Conservation (phyloP, 2,888 invertebrate genomes). For the Drosophila lacicola region DNA sequence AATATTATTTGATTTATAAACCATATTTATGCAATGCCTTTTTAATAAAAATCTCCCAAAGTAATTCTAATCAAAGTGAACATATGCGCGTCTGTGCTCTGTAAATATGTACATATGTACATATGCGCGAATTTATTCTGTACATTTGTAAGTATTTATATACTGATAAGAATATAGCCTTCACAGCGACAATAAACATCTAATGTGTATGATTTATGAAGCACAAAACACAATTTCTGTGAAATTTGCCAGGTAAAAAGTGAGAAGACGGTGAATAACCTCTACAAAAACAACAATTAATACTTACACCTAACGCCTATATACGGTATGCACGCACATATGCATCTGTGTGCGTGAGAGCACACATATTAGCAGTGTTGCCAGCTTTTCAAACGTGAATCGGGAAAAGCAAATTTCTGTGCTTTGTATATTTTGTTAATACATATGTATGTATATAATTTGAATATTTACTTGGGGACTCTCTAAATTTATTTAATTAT, state of each 20-base stretch:
- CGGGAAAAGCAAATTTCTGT: neutral
- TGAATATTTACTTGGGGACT: neutral
- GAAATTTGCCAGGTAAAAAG: neutral
- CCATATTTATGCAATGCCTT: slow-evolving; percentile 1
- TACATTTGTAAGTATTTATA: neutral
- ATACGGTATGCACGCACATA: neutral
- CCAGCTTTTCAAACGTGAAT: neutral
- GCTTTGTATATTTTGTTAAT: neutral
- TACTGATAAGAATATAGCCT: slow-evolving; percentile 26
- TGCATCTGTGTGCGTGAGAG: neutral
- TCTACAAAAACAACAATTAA: neutral
- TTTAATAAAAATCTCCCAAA: slow-evolving; percentile 10
- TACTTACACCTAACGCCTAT: neutral
- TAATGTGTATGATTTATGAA: slow-evolving; percentile 10
- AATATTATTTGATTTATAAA: neutral
- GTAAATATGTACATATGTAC: neutral
- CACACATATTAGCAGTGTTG: neutral
- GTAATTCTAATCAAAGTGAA: slow-evolving; percentile 35
- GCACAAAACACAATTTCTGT: neutral
- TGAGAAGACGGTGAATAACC: slow-evolving; percentile 28
- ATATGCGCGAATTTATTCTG: neutral
- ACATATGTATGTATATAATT: too few relatives aligned
- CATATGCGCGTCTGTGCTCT: slow-evolving; percentile 13
- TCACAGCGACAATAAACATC: slow-evolving; percentile 11
- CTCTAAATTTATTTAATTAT: neutral